phyloP scores from a whole-genome alignment of 2,797 vertebrate genomes.

The Iguana delicatissima region DNA sequence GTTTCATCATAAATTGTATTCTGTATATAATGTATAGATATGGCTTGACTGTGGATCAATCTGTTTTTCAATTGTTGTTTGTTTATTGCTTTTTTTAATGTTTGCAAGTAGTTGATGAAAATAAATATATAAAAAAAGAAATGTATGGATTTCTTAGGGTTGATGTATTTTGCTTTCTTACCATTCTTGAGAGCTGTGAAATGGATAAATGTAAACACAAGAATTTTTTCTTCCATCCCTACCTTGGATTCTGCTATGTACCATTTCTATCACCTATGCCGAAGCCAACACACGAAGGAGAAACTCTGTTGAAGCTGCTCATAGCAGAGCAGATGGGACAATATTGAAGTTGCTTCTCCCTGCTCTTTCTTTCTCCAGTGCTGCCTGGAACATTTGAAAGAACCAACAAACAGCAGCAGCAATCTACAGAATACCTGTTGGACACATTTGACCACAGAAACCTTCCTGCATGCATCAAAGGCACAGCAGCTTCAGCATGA shows the following conservation, averaged over 20 bases:
- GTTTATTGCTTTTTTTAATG: too few relatives aligned
- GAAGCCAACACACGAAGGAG: not conserved
- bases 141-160: too few relatives aligned
- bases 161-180: not conserved
- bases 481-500: not conserved
- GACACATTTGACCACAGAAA: not conserved
- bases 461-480: not conserved
- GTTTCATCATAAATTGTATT: too few relatives aligned
- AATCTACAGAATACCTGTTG: not conserved
- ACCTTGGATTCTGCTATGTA: not conserved
- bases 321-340: not conserved
- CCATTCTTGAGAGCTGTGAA: not conserved
- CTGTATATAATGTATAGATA: too few relatives aligned
- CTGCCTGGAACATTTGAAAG: not conserved
- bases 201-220: not conserved
- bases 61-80: too few relatives aligned
- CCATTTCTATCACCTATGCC: not conserved
- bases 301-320: not conserved
- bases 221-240: not conserved
- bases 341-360: not conserved
- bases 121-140: too few relatives aligned
- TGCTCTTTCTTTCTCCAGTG: not conserved
- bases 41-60: too few relatives aligned
- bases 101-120: too few relatives aligned
- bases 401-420: not conserved